Evolutionary conservation across 2,797 vertebrate genomes (phyloP).

Genomic region (Hypotaenidia okinawae): DNA sequence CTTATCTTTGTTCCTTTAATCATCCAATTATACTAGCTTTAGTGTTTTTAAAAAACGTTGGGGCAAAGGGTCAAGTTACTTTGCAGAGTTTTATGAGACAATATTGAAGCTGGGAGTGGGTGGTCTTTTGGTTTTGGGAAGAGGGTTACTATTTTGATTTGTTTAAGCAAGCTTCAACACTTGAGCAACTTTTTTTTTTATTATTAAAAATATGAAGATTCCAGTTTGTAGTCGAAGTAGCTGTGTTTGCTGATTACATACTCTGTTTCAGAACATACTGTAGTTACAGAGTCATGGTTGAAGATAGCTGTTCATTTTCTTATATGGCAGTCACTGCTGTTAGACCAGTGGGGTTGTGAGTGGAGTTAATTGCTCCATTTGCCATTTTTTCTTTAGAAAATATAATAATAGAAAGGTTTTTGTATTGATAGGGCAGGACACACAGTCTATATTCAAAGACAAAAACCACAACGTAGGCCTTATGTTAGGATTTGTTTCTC

Average conservation of each 20-base stretch:
- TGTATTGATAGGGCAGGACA: neutral
- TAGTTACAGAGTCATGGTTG: neutral
- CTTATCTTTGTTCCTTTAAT: constrained; percentile 25
- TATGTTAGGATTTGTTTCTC: neutral
- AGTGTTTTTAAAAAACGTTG: neutral
- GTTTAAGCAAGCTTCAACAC: neutral
- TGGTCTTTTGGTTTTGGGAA: neutral
- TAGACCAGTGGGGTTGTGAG: neutral
- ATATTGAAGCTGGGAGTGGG: neutral
- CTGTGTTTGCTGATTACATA: neutral
- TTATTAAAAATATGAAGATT: neutral
- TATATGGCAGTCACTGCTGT: neutral
- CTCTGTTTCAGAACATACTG: neutral
- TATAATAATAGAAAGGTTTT: neutral
- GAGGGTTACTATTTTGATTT: neutral
- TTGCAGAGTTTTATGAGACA: neutral
- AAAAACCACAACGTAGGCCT: neutral
- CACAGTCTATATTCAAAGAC: neutral
- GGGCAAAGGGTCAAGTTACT: neutral
- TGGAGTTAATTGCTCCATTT: neutral
- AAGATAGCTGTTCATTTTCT: neutral
- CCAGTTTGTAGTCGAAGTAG: neutral
- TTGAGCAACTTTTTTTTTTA: neutral
- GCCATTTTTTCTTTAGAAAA: neutral
- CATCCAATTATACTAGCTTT: neutral